Evolutionary conservation across 1,140 invertebrate genomes (phyloP).

Genomic region (Anastrepha obliqua): DNA sequence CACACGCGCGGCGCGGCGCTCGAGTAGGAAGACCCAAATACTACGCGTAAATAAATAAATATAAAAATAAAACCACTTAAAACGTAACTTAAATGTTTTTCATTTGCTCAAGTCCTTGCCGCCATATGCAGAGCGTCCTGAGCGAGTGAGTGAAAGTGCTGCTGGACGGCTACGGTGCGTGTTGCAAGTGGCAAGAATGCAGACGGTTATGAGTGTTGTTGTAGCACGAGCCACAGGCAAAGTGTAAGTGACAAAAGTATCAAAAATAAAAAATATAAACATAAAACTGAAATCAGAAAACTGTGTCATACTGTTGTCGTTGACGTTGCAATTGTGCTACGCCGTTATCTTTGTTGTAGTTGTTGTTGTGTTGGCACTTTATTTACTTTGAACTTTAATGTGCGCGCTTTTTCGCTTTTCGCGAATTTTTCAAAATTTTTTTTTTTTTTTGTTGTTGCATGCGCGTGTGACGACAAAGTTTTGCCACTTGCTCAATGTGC

Average conservation of each 20-base stretch:
- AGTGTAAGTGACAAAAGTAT: not conserved
- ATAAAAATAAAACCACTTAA: conserved; percentile 16
- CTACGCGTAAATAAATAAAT: conserved; percentile 25
- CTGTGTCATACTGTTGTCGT: conserved; percentile 28
- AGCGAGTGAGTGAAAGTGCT: not conserved
- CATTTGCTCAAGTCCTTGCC: not conserved
- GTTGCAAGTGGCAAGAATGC: not conserved
- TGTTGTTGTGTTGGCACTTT: conserved; percentile 17
- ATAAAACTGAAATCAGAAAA: conserved; percentile 2
- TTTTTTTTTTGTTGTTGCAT: not conserved
- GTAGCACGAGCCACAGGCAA: conserved; percentile 2
- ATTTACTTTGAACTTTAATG: conserved; percentile 46
- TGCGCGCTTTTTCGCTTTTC: not conserved
- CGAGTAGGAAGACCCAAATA: conserved; percentile 21
- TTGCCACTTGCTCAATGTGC: not conserved
- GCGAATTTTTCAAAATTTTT: not conserved
- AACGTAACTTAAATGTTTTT: not conserved
- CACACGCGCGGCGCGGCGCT: not conserved
- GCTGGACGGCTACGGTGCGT: not conserved
- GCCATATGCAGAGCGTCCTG: not conserved
- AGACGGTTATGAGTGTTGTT: not conserved
- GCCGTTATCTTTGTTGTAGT: not conserved
- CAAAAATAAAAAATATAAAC: not conserved
- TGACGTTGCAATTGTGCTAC: not conserved
- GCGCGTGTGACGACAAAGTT: not conserved